phyloP scores from a whole-genome alignment of 1,140 invertebrate genomes.

The Lutraria rhynchaena region DNA sequence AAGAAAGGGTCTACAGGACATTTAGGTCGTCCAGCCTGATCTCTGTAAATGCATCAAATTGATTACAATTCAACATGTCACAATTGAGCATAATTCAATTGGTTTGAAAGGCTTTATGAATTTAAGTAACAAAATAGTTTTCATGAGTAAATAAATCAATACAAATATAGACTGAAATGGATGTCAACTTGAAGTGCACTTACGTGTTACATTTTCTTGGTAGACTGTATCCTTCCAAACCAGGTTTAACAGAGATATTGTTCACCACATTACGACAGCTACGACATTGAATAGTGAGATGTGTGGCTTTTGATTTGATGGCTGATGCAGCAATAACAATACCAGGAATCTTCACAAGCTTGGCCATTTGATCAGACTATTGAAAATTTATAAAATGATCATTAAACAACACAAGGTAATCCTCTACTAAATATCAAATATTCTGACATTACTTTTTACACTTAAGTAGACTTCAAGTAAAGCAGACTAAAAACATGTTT shows the following conservation, averaged over 20 bases:
- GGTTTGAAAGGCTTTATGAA: no score
- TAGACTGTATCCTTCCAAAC: constrained; percentile 97
- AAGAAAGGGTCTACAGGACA: constrained; percentile 99
- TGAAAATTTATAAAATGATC: no score
- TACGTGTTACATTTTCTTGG: constrained; percentile 97
- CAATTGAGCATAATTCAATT: no score
- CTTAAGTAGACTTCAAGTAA: no score
- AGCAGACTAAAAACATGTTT: no score
- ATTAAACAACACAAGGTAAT: no score
- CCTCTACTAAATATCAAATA: no score
- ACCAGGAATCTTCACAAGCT: constrained; percentile 96
- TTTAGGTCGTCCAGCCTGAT: constrained; percentile 89
- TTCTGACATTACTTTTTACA: no score
- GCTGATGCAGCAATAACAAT: constrained; percentile 97
- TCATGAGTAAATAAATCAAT: no score
- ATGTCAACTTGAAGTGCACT: constrained; percentile 78
- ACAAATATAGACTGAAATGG: not conserved
- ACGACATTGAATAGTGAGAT: constrained; percentile 97
- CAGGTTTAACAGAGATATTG: constrained; percentile 95
- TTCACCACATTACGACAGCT: constrained; percentile 94
- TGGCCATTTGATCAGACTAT: constrained; percentile 97
- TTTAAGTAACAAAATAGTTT: no score
- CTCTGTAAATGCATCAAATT: constrained; percentile 84
- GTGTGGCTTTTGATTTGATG: constrained; percentile 96
- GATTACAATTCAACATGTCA: no score